Conservation (phyloP, 2,888 invertebrate species). For the Graphium colonna region DNA sequence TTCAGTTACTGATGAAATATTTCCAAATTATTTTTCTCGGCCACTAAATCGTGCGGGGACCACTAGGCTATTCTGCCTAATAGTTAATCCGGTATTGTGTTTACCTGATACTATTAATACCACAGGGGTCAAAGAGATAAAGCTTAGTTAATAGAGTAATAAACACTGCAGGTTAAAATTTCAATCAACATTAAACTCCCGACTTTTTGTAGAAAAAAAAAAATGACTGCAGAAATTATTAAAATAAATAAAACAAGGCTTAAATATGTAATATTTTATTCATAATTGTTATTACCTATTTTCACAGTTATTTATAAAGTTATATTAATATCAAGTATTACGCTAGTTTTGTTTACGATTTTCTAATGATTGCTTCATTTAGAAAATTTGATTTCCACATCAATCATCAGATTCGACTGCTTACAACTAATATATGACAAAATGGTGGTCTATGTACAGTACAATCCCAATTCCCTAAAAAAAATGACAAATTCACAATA, state of each 20-base stretch:
- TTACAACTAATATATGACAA: constrained; percentile 72
- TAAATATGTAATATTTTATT: constrained; percentile 81
- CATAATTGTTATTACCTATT: constrained; percentile 80
- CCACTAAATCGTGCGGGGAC: no score
- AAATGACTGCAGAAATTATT: no score
- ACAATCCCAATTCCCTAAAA: constrained; percentile 86
- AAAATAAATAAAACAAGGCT: constrained; percentile 64
- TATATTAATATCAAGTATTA: constrained; percentile 81
- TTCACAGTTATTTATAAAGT: constrained; percentile 82
- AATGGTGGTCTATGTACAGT: constrained; percentile 81
- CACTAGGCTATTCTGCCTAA: no score
- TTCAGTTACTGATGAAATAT: no score
- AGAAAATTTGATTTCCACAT: constrained; percentile 78
- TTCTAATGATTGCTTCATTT: constrained; percentile 77
- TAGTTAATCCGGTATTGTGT: no score
- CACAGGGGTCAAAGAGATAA: no score
- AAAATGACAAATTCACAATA: constrained; percentile 85
- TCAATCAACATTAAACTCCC: no score
- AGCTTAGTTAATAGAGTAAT: no score
- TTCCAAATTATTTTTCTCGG: no score
- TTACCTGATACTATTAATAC: no score
- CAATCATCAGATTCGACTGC: constrained; percentile 72
- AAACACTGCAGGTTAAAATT: no score
- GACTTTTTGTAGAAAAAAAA: no score
- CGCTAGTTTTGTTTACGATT: constrained; percentile 77